Evolutionary conservation across 2,113 vertebrate species (phyloP), one percentile per base, ranked within the genome.

Genomic region (Epinephelus moara): DNA sequence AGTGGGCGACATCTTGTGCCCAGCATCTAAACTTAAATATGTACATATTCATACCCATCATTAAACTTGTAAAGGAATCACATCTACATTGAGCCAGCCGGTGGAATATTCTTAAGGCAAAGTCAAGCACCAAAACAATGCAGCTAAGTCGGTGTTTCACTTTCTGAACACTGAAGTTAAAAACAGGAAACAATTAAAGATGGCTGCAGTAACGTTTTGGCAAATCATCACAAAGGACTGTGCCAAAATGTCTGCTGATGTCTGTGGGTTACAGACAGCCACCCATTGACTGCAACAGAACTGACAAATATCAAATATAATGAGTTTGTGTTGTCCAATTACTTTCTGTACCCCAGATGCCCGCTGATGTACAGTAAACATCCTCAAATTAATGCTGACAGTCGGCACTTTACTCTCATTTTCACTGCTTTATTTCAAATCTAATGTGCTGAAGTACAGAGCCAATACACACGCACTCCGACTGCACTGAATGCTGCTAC

Each of bases 231-330:
- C 56, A 13, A 67, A 69, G 0, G 25, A 42, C 4, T 2, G 40
- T 23, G 76, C 68, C 23, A 66, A 57, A 45, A 76, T 23, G 56
- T 78, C 30, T 73, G 70, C 40, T 50, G 50, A 59, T 72, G 75
- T 52, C 33, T 71, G 52, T 53, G 30, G 15, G 42, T 27, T 17
- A 53, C 49, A 40, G n/a, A 78, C 70, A 66, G 33, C 27, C 68
- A 70, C 18, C 77, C 13, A 73, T 0, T 6, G 25, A 74, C 37
- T 49, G 27, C 45, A 66, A 33, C 63, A 75, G 47, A 80, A 81
- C 53, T 70, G 60, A 78, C 27, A 74, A 50, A 61, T 55, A 62
- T 81, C 37, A 70, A 49, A 83, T 63, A 59, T 71, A 79, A 83
- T 52, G 55, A 70, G 50, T 72, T 75, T 62, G 47, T 53, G 21